Conservation (phyloP, 2,113 vertebrate species). For the Antennarius striatus region DNA sequence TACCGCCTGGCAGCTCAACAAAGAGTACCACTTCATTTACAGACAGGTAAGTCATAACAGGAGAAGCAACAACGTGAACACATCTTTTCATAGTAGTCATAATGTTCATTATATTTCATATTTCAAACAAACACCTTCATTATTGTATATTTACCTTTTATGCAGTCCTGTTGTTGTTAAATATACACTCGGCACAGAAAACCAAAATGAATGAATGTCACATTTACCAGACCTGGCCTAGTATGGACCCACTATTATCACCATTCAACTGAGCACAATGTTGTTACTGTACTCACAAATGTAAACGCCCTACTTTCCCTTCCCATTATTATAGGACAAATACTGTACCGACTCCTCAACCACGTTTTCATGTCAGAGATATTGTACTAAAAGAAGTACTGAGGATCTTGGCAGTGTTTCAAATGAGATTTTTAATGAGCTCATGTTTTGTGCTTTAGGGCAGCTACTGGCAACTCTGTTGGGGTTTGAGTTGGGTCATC, state of each 20-base stretch:
- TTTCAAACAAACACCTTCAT: too few species aligned
- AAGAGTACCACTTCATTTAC: slow-evolving; percentile 83
- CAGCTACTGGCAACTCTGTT: slow-evolving; percentile 64
- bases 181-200: background rate
- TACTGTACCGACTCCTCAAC: slow-evolving; percentile 54
- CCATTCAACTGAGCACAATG: slow-evolving; percentile 59
- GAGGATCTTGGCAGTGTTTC: slow-evolving; percentile 60
- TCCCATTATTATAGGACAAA: slow-evolving; percentile 69
- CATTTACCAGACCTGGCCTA: slow-evolving; percentile 8
- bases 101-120: background rate
- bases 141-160: too few species aligned
- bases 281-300: slow-evolving; percentile 64
- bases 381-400: slow-evolving; percentile 69
- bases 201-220: slow-evolving; percentile 7
- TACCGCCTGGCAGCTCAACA: slow-evolving; percentile 88
- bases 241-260: slow-evolving; percentile 33
- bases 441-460: slow-evolving; percentile 65
- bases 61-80: background rate
- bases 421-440: slow-evolving; percentile 78
- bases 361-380: slow-evolving; percentile 67
- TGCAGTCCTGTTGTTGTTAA: background rate
- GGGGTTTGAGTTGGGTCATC: slow-evolving; percentile 74
- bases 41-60: slow-evolving; percentile 84
- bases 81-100: background rate
- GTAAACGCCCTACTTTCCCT: slow-evolving; percentile 68